A percentile compares a stretch with the other conserved stretches of the same genome.
phyloP scores from a whole-genome alignment of 2,888 invertebrate species.

The Caenorhabditis plicata region DNA sequence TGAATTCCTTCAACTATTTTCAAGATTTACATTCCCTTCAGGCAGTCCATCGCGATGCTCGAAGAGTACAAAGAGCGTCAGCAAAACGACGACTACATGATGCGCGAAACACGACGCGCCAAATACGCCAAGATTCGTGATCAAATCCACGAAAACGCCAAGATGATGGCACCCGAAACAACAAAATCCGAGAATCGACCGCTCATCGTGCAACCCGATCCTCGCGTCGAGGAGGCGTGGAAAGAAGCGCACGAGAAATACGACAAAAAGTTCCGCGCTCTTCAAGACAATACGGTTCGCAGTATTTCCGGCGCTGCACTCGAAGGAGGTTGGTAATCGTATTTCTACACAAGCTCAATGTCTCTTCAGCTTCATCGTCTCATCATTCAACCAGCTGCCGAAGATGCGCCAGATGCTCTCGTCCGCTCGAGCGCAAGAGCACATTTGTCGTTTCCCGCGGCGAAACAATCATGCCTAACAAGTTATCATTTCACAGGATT shows the following conservation, averaged over 20 bases:
- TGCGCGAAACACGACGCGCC: conserved; percentile 26
- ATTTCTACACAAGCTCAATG: background rate
- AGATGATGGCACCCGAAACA: conserved; percentile 28
- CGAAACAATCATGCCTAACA: conserved; percentile 12
- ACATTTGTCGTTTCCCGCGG: conserved; percentile 13
- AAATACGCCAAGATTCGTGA: conserved; percentile 37
- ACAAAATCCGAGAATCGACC: conserved; percentile 19
- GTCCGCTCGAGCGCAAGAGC: conserved; percentile 22
- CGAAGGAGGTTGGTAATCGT: conserved; percentile 12
- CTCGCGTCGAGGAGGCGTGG: conserved; percentile 44
- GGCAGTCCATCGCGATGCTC: conserved; percentile 43
- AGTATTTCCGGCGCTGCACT: conserved; percentile 37
- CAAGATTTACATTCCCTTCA: conserved; percentile 12
- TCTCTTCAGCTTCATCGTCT: background rate
- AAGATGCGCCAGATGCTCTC: conserved; percentile 39
- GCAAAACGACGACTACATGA: conserved; percentile 35
- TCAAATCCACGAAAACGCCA: conserved; percentile 38
- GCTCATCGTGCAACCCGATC: conserved; percentile 24
- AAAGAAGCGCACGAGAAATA: conserved; percentile 45
- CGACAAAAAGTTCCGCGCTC: conserved; percentile 40
- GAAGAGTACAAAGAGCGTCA: conserved; percentile 51
- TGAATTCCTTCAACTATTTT: background rate
- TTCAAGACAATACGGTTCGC: conserved; percentile 39
- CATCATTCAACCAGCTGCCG: conserved; percentile 17
- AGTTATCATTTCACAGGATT: conserved; percentile 17